Conservation (phyloP, 2,797 vertebrate genomes). For the Nothura maculosa region DNA sequence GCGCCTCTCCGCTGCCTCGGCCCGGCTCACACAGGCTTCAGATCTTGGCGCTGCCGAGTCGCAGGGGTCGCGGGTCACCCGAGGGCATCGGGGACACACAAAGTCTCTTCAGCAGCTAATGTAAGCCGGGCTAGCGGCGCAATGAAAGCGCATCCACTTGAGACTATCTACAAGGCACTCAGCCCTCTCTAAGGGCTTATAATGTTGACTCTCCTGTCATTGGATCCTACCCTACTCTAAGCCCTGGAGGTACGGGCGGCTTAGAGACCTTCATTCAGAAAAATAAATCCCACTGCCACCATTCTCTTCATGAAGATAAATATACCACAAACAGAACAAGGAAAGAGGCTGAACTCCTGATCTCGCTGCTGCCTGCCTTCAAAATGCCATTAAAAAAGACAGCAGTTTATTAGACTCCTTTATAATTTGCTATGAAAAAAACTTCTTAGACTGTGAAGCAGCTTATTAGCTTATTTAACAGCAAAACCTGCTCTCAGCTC, state of each 20-base stretch:
- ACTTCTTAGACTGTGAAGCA: constrained; percentile 23
- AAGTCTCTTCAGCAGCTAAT: constrained; percentile 82
- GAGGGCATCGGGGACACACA: constrained; percentile 80
- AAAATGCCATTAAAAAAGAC: constrained; percentile 49
- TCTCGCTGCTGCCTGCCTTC: constrained; percentile 59
- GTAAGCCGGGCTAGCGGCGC: constrained; percentile 82
- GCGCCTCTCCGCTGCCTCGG: constrained; percentile 83
- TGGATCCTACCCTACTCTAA: constrained; percentile 84
- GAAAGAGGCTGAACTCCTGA: constrained; percentile 87
- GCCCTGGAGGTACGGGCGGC: constrained; percentile 81
- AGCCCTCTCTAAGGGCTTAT: constrained; percentile 81
- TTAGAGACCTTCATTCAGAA: constrained; percentile 79
- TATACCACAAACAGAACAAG: constrained; percentile 79
- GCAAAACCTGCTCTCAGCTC: constrained; percentile 31
- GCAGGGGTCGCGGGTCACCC: constrained; percentile 85
- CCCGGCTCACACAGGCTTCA: constrained; percentile 70
- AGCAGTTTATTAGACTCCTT: constrained; percentile 28
- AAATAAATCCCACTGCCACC: constrained; percentile 78
- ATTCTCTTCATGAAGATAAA: constrained; percentile 78
- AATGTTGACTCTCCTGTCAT: constrained; percentile 86
- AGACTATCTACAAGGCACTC: constrained; percentile 85
- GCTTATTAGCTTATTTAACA: constrained; percentile 17
- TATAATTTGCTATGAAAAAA: constrained; percentile 19
- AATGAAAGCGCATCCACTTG: constrained; percentile 87
- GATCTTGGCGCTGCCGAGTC: constrained; percentile 78